Evolutionary conservation across 1,140 invertebrate species (phyloP).

Genomic region (Lepidurus packardi): DNA sequence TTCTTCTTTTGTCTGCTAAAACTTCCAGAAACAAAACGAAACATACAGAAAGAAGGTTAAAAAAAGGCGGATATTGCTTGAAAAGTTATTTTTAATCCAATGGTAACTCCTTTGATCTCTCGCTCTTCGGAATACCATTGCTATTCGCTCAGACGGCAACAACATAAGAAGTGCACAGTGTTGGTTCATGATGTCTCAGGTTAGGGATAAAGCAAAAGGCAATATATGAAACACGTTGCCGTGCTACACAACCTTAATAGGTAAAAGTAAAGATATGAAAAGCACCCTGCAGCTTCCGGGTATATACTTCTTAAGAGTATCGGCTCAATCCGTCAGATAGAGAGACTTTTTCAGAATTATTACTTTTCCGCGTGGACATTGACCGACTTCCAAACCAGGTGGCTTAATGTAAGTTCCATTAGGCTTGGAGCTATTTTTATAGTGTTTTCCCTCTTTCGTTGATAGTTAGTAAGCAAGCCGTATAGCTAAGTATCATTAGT

Average conservation of each 20-base stretch:
- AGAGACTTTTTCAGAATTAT: neutral
- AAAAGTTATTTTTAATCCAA: neutral
- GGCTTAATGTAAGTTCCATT: neutral
- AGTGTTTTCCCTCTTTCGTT: neutral
- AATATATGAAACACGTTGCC: neutral
- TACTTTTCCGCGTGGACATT: neutral
- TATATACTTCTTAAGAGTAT: neutral
- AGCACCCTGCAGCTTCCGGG: neutral
- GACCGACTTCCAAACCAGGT: neutral
- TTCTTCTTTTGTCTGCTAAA: no score
- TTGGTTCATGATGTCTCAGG: neutral
- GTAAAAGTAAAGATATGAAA: neutral
- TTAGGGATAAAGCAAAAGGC: neutral
- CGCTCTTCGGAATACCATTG: neutral
- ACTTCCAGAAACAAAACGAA: no score
- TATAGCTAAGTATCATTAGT: neutral
- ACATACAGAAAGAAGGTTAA: no score
- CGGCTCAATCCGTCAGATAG: no score
- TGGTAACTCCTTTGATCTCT: constrained; percentile 6
- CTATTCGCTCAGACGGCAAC: neutral
- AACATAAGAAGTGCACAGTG: neutral
- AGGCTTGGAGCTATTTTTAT: neutral
- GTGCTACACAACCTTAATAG: neutral
- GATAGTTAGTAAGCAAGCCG: neutral
- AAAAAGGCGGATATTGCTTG: no score